Evolutionary conservation across 2,888 invertebrate genomes (phyloP), one percentile per base, ranked within the genome.

Genomic region (Ochropleura plecta): DNA sequence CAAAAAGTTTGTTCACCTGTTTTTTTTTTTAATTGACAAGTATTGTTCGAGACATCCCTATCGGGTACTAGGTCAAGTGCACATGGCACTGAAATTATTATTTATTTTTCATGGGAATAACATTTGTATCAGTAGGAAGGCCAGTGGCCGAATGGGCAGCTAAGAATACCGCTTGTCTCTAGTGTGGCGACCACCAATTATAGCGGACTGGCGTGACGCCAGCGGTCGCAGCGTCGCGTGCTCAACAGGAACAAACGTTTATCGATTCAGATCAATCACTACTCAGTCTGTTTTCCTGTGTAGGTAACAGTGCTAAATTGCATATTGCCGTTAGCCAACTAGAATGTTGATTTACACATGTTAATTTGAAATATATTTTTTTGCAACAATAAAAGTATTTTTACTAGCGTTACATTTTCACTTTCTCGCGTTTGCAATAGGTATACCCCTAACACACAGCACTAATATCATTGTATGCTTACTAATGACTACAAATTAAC

Each of bases 141-240:
- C 95, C 95, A 94, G 93, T 96, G 95, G 94, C 96, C 95, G 96
- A 96, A 94, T 90, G 89, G 86, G 81, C 93, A 93, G 96, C 97
- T 97, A 97, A 97, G 97, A 97, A 97, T 97, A 97, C 97, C 97
- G 95, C 92, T 92, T 94, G 95, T 96, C 95, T 97, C 96, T 97
- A 92, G 90, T 93, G 91, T 97, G 96, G 96, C 96, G 97, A 98
- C 98, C 97, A 97, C 98, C 98, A 98, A 98, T 98, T 98, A 98
- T 98, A 98, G 98, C 97, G 97, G 97, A 97, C 98, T 98, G 98
- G 98, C 97, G 93, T 83, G 88, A 81, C 96, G 98, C 98, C 98
- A 98, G 97, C 90, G 88, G 93, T 89, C 94, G 94, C 95, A 89
- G 88, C 90, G 89, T 88, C 91, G 91, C 91, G 92, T 92, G 91